Evolutionary conservation across 2,888 invertebrate genomes (phyloP).

Genomic region (Hyalella azteca): DNA sequence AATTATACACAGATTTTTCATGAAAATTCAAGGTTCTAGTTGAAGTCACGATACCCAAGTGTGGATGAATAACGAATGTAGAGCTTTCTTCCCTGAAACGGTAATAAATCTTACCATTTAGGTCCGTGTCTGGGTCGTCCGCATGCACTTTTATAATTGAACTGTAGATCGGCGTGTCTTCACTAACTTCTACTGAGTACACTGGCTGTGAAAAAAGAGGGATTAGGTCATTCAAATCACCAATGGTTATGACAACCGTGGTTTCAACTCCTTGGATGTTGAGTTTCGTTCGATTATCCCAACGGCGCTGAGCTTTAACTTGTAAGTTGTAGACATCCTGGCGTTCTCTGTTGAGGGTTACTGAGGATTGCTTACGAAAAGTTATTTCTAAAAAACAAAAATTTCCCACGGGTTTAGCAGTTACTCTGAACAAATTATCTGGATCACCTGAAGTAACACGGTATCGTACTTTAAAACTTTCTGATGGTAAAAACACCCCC

Average conservation of each 20-base stretch:
- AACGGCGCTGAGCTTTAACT: conserved; percentile 52
- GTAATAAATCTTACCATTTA: conserved; percentile 97
- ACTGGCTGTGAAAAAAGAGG: conserved; percentile 90
- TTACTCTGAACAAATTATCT: conserved; percentile 90
- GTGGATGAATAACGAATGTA: conserved; percentile 90
- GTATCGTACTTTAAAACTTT: conserved; percentile 74
- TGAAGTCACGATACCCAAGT: conserved; percentile 84
- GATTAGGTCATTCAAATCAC: conserved; percentile 88
- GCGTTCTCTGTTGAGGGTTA: conserved; percentile 87
- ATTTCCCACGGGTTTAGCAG: conserved; percentile 86
- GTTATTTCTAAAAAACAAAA: conserved; percentile 91
- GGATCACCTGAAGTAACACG: conserved; percentile 86
- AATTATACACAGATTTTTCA: conserved; percentile 74
- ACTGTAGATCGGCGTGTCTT: conserved; percentile 82
- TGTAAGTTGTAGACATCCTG: conserved; percentile 45
- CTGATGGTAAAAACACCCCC: conserved; percentile 72
- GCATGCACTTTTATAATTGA: conserved; percentile 69
- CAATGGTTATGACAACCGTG: conserved; percentile 73
- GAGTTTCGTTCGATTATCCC: conserved; percentile 49
- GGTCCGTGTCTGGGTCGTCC: conserved; percentile 93
- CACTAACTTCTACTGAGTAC: conserved; percentile 84
- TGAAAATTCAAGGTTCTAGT: conserved; percentile 78
- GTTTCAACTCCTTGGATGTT: conserved; percentile 66
- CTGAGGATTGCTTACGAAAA: conserved; percentile 83
- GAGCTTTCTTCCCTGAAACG: conserved; percentile 82